Percentiles rank a stretch among this genome's conserved stretches.
These are phyloP conservation scores for Emydocephalus ijimae DNA, from an alignment of 2,113 vertebrate genomes.

Conservation along the genomic window DNA sequence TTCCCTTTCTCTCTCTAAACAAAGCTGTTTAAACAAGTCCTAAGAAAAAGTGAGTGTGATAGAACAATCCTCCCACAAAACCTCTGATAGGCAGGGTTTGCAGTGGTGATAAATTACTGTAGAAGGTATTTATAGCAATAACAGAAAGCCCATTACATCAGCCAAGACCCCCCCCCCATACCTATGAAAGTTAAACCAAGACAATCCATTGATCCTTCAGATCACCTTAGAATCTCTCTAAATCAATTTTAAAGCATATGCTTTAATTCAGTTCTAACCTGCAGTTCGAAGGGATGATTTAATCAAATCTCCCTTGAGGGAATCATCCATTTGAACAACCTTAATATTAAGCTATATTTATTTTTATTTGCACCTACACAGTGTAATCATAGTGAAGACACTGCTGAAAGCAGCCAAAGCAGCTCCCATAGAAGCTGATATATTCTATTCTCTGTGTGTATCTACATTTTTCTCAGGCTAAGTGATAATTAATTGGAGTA, in stretches of 20 bases:
- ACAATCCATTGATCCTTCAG: not conserved
- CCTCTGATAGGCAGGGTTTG: not conserved
- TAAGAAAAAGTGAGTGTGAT: not conserved
- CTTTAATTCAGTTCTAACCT: not conserved
- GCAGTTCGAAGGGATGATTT: not conserved
- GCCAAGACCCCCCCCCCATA: not conserved
- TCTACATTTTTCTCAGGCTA: not conserved
- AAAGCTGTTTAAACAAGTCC: not conserved
- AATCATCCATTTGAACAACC: not conserved
- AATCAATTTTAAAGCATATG: not conserved
- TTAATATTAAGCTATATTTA: not conserved
- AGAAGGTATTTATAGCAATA: not conserved
- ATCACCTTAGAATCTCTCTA: not conserved
- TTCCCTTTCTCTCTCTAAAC: not conserved
- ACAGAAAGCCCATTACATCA: not conserved
- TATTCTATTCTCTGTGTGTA: not conserved
- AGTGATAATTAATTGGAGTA: not conserved
- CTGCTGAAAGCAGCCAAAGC: not conserved
- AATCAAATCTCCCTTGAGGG: not conserved
- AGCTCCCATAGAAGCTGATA: not conserved
- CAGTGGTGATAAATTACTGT: not conserved
- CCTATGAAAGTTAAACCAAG: not conserved
- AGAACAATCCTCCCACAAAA: not conserved
- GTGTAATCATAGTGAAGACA: not conserved
- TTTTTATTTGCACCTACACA: not conserved